Percentiles rank a stretch among this genome's conserved stretches.
These are phyloP conservation scores for Crocodylus rhombifer DNA, from an alignment of 2,797 vertebrate genomes.

Conservation along the genomic window DNA sequence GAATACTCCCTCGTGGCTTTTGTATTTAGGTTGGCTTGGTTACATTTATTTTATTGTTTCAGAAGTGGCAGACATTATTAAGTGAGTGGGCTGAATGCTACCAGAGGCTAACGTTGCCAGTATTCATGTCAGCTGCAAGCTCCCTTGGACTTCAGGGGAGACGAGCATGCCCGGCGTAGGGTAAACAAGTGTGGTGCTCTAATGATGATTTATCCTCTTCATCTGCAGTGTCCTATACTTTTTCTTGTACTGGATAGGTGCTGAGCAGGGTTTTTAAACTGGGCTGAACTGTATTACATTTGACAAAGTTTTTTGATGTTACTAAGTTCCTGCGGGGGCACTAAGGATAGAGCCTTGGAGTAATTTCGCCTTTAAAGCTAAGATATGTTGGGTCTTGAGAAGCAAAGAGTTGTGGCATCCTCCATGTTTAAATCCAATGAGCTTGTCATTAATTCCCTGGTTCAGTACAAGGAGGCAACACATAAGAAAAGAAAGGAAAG, in stretches of 20 bases:
- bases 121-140: neutral
- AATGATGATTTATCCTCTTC: neutral
- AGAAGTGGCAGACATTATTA: neutral
- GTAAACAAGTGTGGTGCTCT: accelerated
- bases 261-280: conserved; percentile 49
- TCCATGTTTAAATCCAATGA: neutral
- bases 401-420: neutral
- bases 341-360: conserved; percentile 68
- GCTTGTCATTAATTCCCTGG: neutral
- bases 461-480: neutral
- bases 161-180: neutral
- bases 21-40: neutral
- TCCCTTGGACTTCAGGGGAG: neutral
- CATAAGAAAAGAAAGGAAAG: neutral
- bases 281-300: conserved; percentile 57
- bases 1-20: neutral
- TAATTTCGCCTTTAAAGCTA: conserved; percentile 65
- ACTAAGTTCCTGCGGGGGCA: conserved; percentile 24
- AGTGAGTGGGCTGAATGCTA: accelerated
- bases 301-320: conserved; percentile 55
- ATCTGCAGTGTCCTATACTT: neutral
- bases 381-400: conserved; percentile 25
- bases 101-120: neutral
- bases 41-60: neutral
- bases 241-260: neutral